A percentile compares a stretch with the other conserved stretches of the same genome.
Evolutionary conservation across 2,113 vertebrate genomes (phyloP).

Genomic region (Tympanuchus pallidicinctus): DNA sequence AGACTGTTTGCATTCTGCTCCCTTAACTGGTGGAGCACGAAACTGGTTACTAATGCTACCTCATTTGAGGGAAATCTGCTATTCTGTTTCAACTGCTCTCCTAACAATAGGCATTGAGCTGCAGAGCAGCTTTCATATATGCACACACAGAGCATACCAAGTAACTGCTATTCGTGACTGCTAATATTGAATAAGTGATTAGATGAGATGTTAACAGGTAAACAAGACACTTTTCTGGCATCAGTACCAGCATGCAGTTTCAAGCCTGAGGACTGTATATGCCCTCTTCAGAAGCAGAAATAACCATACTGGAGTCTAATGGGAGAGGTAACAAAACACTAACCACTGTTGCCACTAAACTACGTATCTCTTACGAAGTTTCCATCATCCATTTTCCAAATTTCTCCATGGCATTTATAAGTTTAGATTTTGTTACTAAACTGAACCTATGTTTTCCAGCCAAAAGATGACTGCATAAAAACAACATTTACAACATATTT

Average conservation of each 20-base stretch:
- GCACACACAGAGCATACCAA: rapidly evolving
- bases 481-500: background rate
- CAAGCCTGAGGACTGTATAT: background rate
- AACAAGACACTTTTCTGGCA: background rate
- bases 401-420: background rate
- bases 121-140: rapidly evolving
- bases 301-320: background rate
- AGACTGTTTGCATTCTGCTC: background rate
- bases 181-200: background rate
- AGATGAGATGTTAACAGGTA: background rate
- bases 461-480: background rate
- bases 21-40: background rate
- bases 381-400: background rate
- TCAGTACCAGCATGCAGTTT: rapidly evolving
- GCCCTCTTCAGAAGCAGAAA: background rate
- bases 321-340: background rate
- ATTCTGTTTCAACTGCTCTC: background rate
- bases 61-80: background rate
- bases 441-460: background rate
- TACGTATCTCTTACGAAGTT: background rate
- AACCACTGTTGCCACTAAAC: background rate
- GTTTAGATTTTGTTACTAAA: background rate
- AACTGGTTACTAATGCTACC: background rate
- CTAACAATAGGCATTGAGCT: background rate
- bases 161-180: background rate